phyloP scores from a whole-genome alignment of 2,113 vertebrate genomes.

The human region GRCh38 chr20:59630501-59631000 shows the following conservation, averaged over 20 bases:
- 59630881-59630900: accelerated
- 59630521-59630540: neutral
- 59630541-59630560: neutral
- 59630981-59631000: neutral
- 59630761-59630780: accelerated
- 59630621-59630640: accelerated
- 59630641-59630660: accelerated
- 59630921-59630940: accelerated
- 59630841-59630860: neutral
- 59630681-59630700: neutral
- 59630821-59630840: neutral
- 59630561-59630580: neutral
- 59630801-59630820: accelerated
- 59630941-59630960: accelerated
- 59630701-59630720: too few relatives aligned
- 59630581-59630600: neutral
- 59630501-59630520: neutral
- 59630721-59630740: neutral
- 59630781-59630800: neutral
- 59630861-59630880: too few relatives aligned
- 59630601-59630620: neutral
- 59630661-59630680: accelerated
- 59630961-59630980: neutral
- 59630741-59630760: neutral
- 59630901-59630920: accelerated